Conservation (phyloP, 2,888 invertebrate genomes). For the Rhaphigaster nebulosa region DNA sequence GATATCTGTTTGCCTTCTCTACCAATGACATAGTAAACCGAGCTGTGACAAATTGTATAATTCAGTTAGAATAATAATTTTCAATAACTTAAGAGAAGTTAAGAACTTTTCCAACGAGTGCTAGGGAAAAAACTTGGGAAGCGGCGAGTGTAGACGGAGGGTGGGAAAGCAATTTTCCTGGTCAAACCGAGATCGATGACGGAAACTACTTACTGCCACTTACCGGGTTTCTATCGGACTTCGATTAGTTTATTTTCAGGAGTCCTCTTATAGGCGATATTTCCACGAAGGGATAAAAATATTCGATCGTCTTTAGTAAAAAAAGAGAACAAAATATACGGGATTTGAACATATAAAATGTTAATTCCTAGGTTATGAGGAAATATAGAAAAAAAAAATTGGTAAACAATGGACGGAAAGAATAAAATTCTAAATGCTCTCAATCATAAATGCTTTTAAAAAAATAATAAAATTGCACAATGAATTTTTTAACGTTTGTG, state of each 20-base stretch:
- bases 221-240: not conserved
- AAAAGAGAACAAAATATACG: too few relatives aligned
- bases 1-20: not conserved
- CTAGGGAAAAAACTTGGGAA: not conserved
- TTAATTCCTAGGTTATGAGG: too few relatives aligned
- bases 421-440: too few relatives aligned
- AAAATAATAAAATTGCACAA: too few relatives aligned
- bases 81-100: not conserved
- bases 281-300: not conserved
- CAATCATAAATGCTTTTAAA: too few relatives aligned
- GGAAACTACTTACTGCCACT: constrained; percentile 7
- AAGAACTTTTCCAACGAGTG: not conserved
- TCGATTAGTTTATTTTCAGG: not conserved
- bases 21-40: not conserved
- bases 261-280: not conserved
- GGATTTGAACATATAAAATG: too few relatives aligned
- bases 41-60: not conserved
- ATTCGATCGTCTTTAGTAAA: too few relatives aligned
- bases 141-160: not conserved
- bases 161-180: not conserved
- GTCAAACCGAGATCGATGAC: not conserved
- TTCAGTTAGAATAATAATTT: not conserved
- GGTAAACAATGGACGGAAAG: too few relatives aligned
- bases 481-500: too few relatives aligned
- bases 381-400: too few relatives aligned